phyloP scores from a whole-genome alignment of 2,888 invertebrate species.

The Sturmia bella region DNA sequence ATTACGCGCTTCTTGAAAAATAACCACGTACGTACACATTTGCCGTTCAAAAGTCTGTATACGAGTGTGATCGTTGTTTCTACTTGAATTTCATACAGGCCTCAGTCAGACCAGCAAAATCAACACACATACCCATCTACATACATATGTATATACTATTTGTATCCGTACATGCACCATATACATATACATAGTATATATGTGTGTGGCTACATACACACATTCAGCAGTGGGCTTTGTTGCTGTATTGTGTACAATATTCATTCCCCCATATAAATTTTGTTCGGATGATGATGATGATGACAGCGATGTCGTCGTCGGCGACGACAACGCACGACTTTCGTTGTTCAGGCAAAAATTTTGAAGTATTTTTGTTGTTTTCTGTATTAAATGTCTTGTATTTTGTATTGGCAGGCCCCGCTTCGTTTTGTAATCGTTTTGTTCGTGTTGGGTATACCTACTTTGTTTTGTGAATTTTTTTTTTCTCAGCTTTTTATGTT shows the following conservation, averaged over 20 bases:
- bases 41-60: constrained; percentile 72
- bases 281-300: constrained; percentile 25
- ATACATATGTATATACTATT: constrained; percentile 8
- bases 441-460: constrained; percentile 51
- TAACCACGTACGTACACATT: constrained; percentile 65
- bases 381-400: constrained; percentile 47
- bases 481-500: constrained; percentile 53
- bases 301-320: constrained; percentile 28
- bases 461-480: constrained; percentile 30
- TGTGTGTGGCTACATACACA: background rate
- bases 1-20: constrained; percentile 50
- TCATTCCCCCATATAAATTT: constrained; percentile 21
- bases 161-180: constrained; percentile 17
- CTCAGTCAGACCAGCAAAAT: constrained; percentile 59
- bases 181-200: constrained; percentile 1
- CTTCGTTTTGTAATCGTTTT: constrained; percentile 71
- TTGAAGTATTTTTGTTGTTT: constrained; percentile 55
- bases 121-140: constrained; percentile 71
- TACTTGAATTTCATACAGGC: constrained; percentile 67
- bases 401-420: constrained; percentile 75
- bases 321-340: constrained; percentile 41
- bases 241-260: constrained; percentile 28
- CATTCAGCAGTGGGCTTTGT: constrained; percentile 44
- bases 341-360: constrained; percentile 54
- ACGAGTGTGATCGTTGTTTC: constrained; percentile 81